These are phyloP conservation scores for Nibea albiflora DNA, from an alignment of 2,113 vertebrate species.

Conservation along the genomic window DNA sequence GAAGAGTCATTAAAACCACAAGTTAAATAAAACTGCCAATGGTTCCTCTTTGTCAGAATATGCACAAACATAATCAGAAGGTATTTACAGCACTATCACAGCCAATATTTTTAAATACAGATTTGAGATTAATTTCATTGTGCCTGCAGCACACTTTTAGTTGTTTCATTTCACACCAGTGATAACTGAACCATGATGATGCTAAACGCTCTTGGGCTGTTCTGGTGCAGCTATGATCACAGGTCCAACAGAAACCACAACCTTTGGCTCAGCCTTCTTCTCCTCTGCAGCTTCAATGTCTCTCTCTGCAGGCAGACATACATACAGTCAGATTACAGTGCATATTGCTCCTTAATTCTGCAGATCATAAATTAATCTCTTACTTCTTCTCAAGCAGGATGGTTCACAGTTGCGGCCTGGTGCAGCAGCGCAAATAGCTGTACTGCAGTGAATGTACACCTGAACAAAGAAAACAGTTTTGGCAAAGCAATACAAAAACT, in stretches of 20 bases:
- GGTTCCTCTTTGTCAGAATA: not conserved
- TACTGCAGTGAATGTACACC: conserved; percentile 77
- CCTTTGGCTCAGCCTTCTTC: conserved; percentile 2
- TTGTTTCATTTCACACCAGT: not conserved
- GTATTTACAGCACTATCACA: conserved; percentile 21
- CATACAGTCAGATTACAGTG: conserved; percentile 24
- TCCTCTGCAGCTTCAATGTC: not conserved
- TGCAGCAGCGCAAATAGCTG: conserved; percentile 52
- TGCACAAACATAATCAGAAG: not conserved
- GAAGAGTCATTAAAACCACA: not conserved
- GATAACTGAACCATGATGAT: not conserved
- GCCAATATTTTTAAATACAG: conserved; percentile 27
- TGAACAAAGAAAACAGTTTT: conserved; percentile 35
- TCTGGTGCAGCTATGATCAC: conserved; percentile 16
- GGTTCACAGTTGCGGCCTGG: conserved; percentile 54
- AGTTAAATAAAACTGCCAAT: not conserved
- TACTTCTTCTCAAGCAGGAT: conserved; percentile 55
- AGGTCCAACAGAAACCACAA: conserved; percentile 63
- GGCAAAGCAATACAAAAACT: not conserved
- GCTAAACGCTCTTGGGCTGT: no score
- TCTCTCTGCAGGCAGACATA: conserved; percentile 62
- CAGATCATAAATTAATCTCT: conserved; percentile 8
- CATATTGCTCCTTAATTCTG: not conserved
- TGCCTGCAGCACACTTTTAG: not conserved
- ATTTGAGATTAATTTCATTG: not conserved